These are phyloP conservation scores for Tiliacea aurago DNA, from an alignment of 2,888 invertebrate species.

Conservation along the genomic window DNA sequence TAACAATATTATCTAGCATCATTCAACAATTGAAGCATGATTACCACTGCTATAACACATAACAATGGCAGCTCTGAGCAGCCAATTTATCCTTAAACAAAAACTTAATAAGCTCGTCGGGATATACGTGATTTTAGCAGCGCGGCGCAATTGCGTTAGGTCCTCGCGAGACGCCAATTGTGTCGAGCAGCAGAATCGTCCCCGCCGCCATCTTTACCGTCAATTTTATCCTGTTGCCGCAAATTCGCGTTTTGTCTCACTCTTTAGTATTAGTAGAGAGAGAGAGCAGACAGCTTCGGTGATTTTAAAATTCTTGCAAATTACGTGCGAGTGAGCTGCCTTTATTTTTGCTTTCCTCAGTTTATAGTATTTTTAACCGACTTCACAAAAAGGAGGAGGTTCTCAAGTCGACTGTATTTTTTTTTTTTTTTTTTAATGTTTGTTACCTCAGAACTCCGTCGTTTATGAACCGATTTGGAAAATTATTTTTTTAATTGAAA, in stretches of 20 bases:
- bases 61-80: slow-evolving; percentile 28
- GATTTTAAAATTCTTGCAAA: slow-evolving; percentile 23
- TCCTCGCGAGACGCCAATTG: slow-evolving; percentile 57
- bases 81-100: slow-evolving; percentile 44
- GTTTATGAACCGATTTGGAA: too few species aligned
- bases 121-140: slow-evolving; percentile 54
- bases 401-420: too few species aligned
- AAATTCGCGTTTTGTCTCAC: slow-evolving; percentile 49
- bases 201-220: slow-evolving; percentile 47
- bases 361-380: too few species aligned
- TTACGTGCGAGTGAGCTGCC: slow-evolving; percentile 1
- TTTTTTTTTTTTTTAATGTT: too few species aligned
- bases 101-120: slow-evolving; percentile 41
- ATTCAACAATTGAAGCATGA: slow-evolving; percentile 13
- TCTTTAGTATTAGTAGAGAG: slow-evolving; percentile 40
- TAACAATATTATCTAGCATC: neutral
- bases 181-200: slow-evolving; percentile 40
- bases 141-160: slow-evolving; percentile 48
- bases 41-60: neutral
- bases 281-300: neutral
- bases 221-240: slow-evolving; percentile 55
- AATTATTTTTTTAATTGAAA: too few species aligned
- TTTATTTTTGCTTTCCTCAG: neutral
- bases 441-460: too few species aligned
- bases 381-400: too few species aligned